Evolutionary conservation across 1,140 invertebrate species (phyloP).

Genomic region (Sinonovacula constricta): DNA sequence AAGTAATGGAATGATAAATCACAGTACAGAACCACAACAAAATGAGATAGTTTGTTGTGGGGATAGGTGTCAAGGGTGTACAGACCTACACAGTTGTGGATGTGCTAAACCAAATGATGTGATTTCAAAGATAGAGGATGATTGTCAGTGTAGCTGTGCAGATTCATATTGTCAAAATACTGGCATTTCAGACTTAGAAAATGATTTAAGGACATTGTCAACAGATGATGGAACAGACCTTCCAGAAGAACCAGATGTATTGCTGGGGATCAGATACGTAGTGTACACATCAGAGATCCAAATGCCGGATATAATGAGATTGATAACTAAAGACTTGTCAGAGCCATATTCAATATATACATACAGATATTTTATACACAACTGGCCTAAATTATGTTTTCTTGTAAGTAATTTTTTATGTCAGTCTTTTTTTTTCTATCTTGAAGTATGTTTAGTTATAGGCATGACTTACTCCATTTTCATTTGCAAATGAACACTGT

Average conservation of each 20-base stretch:
- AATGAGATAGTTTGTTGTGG: neutral
- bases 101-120: neutral
- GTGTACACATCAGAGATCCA: conserved; percentile 93
- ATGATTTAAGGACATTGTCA: conserved; percentile 24
- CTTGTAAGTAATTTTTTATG: conserved; percentile 90
- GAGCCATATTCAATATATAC: conserved; percentile 99
- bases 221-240: conserved; percentile 21
- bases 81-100: neutral
- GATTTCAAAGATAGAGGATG: neutral
- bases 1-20: conserved; percentile 13
- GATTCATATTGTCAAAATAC: conserved; percentile 28
- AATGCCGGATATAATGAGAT: conserved; percentile 97
- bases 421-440: no score
- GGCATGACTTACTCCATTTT: neutral
- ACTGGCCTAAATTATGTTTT: conserved; percentile 99
- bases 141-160: conserved; percentile 35
- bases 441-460: neutral
- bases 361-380: conserved; percentile 99
- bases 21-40: conserved; percentile 1
- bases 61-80: neutral
- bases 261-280: conserved; percentile 76
- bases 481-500: neutral
- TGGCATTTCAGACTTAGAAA: conserved; percentile 1
- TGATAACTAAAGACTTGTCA: conserved; percentile 99
- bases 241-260: conserved; percentile 46